Percentiles rank a stretch among this genome's conserved stretches.
Evolutionary conservation across 2,113 vertebrate species (phyloP).

Genomic region (Calidris pygmaea): DNA sequence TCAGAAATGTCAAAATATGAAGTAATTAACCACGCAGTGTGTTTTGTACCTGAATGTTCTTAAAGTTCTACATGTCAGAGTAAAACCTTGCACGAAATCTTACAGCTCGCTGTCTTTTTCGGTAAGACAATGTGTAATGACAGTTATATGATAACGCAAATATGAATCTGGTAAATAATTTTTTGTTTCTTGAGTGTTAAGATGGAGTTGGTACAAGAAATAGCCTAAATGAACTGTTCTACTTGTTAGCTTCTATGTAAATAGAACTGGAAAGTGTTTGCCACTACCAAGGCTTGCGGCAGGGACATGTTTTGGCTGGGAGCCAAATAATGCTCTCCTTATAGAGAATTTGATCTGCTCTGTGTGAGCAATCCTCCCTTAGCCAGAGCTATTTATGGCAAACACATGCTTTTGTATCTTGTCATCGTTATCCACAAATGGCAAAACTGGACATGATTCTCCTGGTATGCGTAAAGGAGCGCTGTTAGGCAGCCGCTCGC

Average conservation of each 20-base stretch:
- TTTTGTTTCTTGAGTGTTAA: neutral
- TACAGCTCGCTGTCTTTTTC: neutral
- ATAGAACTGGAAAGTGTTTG: conserved; percentile 68
- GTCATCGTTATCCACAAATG: conserved; percentile 94
- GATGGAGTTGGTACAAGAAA: conserved; percentile 4
- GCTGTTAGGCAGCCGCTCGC: conserved; percentile 65
- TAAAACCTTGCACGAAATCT: conserved; percentile 1
- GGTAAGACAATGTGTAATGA: neutral
- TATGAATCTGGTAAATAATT: neutral
- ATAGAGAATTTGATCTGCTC: conserved; percentile 90
- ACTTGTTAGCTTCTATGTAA: conserved; percentile 62
- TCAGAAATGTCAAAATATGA: conserved; percentile 5
- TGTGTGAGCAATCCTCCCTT: conserved; percentile 81
- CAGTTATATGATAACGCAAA: neutral
- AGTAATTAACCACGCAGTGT: conserved; percentile 10
- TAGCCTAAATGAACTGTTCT: conserved; percentile 40
- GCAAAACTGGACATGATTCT: conserved; percentile 88
- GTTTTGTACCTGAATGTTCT: conserved; percentile 56
- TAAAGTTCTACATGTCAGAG: conserved; percentile 66
- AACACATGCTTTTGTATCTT: conserved; percentile 95
- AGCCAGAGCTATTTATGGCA: conserved; percentile 92
- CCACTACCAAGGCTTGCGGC: conserved; percentile 63
- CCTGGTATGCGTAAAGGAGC: conserved; percentile 78
- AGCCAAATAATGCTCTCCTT: conserved; percentile 80
- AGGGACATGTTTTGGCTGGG: conserved; percentile 72